Percentiles rank a stretch among this genome's conserved stretches.
These are phyloP conservation scores for Saccostrea echinata DNA, from an alignment of 1,140 invertebrate genomes.

Conservation along the genomic window DNA sequence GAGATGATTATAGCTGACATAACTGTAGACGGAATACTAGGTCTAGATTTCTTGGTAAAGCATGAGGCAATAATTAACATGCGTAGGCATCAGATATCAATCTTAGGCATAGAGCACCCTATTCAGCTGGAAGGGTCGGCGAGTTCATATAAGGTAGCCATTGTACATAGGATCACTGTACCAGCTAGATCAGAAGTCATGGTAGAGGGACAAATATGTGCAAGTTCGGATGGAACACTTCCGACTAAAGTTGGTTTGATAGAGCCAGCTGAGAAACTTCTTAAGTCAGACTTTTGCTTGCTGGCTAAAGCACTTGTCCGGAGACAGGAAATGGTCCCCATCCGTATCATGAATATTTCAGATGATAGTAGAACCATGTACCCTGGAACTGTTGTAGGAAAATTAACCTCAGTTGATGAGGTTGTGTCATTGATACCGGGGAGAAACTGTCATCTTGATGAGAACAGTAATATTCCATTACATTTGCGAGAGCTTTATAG, in stretches of 20 bases:
- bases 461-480: not conserved
- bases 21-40: conserved; percentile 45
- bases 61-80: conserved; percentile 21
- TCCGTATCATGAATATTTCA: conserved; percentile 47
- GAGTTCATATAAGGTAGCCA: conserved; percentile 25
- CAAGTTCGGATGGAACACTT: not conserved
- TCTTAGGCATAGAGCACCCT: not conserved
- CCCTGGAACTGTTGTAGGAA: conserved; percentile 41
- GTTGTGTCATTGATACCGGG: conserved; percentile 29
- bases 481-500: conserved; percentile 17
- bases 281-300: not conserved
- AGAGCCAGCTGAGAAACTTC: conserved; percentile 8
- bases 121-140: conserved; percentile 40
- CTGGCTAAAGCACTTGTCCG: conserved; percentile 29
- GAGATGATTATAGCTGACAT: conserved; percentile 41
- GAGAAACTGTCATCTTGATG: not conserved
- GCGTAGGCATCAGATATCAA: not conserved
- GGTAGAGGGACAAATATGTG: not conserved
- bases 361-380: conserved; percentile 32
- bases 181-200: not conserved
- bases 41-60: conserved; percentile 36
- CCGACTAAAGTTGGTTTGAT: not conserved
- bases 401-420: not conserved
- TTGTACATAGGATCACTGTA: not conserved
- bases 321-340: conserved; percentile 14